phyloP scores from a whole-genome alignment of 2,888 invertebrate species.

The Platycnemis pennipes region DNA sequence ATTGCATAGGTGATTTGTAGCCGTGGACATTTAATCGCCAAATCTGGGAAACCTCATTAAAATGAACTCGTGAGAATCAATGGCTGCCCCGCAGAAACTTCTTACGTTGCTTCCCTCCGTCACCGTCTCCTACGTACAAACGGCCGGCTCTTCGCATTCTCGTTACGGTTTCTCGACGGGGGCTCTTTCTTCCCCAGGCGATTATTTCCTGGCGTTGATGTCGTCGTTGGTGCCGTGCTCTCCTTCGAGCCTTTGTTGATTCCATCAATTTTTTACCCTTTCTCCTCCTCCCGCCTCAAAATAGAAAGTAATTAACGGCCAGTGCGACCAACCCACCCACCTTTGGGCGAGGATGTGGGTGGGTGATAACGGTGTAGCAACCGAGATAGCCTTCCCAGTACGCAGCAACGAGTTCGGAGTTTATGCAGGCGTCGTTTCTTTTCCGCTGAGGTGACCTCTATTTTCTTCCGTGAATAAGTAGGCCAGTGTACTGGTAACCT shows the following conservation, averaged over 20 bases:
- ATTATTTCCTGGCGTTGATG: neutral
- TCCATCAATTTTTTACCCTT: neutral
- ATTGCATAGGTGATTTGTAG: too few species aligned
- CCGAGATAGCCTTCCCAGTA: neutral
- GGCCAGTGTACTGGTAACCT: too few species aligned
- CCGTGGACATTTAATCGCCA: too few species aligned
- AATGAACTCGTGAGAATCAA: too few species aligned
- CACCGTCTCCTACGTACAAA: too few species aligned
- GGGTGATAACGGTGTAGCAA: neutral
- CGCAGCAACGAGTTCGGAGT: neutral
- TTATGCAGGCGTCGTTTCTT: neutral
- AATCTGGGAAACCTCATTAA: too few species aligned
- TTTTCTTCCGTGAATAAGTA: too few species aligned
- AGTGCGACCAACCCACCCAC: neutral
- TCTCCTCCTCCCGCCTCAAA: neutral
- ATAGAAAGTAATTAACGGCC: neutral
- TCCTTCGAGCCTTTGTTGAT: neutral
- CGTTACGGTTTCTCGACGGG: neutral
- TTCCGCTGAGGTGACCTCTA: neutral
- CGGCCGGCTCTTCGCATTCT: too few species aligned
- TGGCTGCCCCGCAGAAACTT: too few species aligned
- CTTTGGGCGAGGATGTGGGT: neutral
- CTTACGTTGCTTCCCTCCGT: too few species aligned
- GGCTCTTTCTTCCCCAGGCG: neutral
- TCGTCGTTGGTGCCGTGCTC: neutral